Percentiles rank a stretch among this genome's conserved stretches.
Evolutionary conservation across 53 echinoderm and acorn worm genomes (phyloP).

Genomic region (Stichopus horrens): DNA sequence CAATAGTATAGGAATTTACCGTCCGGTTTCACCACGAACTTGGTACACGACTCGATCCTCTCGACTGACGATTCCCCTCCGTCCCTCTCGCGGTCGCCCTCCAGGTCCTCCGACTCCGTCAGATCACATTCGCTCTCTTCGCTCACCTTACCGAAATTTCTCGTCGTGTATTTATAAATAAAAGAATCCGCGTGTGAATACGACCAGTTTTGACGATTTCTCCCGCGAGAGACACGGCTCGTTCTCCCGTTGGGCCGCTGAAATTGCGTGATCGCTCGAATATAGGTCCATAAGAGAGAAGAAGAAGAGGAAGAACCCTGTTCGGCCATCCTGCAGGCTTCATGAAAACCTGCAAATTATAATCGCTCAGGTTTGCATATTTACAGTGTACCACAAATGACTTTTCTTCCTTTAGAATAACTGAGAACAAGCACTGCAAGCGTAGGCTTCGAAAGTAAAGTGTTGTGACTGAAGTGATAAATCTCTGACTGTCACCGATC

Average conservation of each 20-base stretch:
- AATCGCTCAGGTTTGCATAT: neutral
- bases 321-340: neutral
- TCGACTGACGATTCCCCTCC: neutral
- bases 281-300: slow-evolving; percentile 65
- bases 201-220: slow-evolving; percentile 54
- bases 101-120: slow-evolving; percentile 2
- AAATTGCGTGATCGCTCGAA: slow-evolving; percentile 66
- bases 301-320: neutral
- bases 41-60: neutral
- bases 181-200: slow-evolving; percentile 79
- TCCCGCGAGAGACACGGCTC: neutral
- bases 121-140: slow-evolving; percentile 23
- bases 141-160: slow-evolving; percentile 42
- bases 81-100: slow-evolving; percentile 1
- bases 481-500: no score
- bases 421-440: no score
- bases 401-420: no score
- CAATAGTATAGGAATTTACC: slow-evolving; percentile 79
- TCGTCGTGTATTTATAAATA: slow-evolving; percentile 80
- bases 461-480: no score
- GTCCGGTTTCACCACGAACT: slow-evolving; percentile 70
- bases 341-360: neutral
- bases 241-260: slow-evolving; percentile 9
- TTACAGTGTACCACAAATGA: no score
- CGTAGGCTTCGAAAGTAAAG: no score